phyloP scores from a whole-genome alignment of 2,888 invertebrate species.

The Noctua pronuba region DNA sequence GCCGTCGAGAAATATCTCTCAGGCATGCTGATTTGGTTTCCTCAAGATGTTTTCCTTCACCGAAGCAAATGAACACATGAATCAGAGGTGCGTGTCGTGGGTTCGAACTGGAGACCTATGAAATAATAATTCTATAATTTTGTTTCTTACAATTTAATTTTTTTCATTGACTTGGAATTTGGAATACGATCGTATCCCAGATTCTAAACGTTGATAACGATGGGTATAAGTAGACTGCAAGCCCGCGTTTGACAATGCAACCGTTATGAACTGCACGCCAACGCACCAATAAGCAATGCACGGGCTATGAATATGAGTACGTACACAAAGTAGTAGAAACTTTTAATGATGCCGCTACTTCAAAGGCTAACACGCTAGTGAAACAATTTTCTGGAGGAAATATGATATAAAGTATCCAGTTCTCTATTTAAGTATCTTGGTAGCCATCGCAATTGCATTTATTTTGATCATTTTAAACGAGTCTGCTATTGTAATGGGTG shows the following conservation, averaged over 20 bases:
- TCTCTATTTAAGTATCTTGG: too few species aligned
- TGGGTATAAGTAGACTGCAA: background rate
- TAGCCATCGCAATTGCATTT: background rate
- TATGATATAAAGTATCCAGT: constrained; percentile 3
- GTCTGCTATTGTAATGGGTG: too few species aligned
- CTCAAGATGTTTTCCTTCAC: too few species aligned
- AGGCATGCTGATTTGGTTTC: too few species aligned
- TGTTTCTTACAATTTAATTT: background rate
- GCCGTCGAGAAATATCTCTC: too few species aligned
- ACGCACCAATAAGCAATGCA: constrained; percentile 8
- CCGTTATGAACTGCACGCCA: background rate
- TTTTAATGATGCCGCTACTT: constrained; percentile 48
- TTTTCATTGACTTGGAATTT: background rate
- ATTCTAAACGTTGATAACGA: background rate
- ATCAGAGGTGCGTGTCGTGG: too few species aligned
- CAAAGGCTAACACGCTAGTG: constrained; percentile 25
- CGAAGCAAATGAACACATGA: too few species aligned
- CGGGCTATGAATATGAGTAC: background rate
- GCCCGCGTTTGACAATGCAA: constrained; percentile 7
- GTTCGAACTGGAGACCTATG: too few species aligned
- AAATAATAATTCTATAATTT: background rate
- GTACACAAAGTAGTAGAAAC: constrained; percentile 17
- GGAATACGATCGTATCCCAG: background rate
- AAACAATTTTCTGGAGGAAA: constrained; percentile 10
- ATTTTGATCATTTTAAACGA: too few species aligned